Base-by-base conservation (phyloP, 2,797 vertebrate species). In the Rhinatrema bivittatum region DNA sequence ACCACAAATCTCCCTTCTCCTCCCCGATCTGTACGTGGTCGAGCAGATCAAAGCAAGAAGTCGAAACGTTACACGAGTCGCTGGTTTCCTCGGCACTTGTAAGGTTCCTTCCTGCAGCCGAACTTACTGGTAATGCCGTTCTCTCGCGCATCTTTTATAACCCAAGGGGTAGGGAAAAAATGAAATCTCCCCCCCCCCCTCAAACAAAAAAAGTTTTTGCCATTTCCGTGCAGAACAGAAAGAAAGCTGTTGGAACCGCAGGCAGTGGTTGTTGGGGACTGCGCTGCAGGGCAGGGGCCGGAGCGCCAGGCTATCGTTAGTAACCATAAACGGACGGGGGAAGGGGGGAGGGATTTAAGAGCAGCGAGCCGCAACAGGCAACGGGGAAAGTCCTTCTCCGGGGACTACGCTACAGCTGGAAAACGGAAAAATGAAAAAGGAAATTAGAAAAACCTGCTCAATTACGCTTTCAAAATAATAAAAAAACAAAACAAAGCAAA, bases 351-450 rank as follows among this genome's bases (percentile, higher is more conserved):
- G n/a, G n/a, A n/a, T n/a, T n/a, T n/a, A n/a, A n/a, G n/a, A n/a
- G n/a, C n/a, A n/a, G n/a, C n/a, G n/a, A n/a, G n/a, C n/a, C n/a
- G n/a, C n/a, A n/a, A n/a, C n/a, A n/a, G n/a, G n/a, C n/a, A n/a
- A n/a, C n/a, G n/a, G 72, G 74, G 62, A 56, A 52, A 65, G 36
- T 73, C 76, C 71, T 78, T 79, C 69, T 87, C 82, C 77, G 20
- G 51, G 80, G 72, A 65, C 88, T 88, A 82, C 60, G 89, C 90
- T 78, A 86, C 77, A 82, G 90, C 91, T 95, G 89, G 78, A 92
- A 78, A 92, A 89, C 59, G 70, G 71, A 79, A 68, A 65, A 81
- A 69, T 60, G 81, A 83, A 87, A 65, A 75, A 81, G 40, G 84
- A 74, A 46, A 50, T 91, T 85, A 89, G 84, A 53, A 51, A 50